Evolutionary conservation across 1,140 invertebrate genomes (phyloP), one percentile per base, ranked within the genome.

Genomic region (Drosophila sturtevanti): DNA sequence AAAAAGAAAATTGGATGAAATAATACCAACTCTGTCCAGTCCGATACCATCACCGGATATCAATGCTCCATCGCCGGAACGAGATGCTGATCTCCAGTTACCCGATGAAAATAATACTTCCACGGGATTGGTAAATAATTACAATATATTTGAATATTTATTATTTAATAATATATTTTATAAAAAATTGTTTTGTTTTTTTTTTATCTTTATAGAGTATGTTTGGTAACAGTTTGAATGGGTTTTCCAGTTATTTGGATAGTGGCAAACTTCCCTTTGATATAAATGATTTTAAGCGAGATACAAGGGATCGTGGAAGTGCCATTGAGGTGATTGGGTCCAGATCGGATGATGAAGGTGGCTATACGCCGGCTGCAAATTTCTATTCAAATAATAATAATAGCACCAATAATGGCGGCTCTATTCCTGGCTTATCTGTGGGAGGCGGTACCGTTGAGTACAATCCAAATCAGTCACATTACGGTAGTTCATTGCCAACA

Each of bases 11-110:
- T 90, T 98, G 38, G 96, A 96, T 76, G 97, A 98, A 74, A 91
- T 97, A 24, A 94, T 94, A 69, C 93, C 93, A 12, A 94, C 92
- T 1, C 89, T 97, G 56, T 93, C 94, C 1, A 95, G 94, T 63
- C 95, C 95, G 1, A 93, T 96, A 78, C 96, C 96, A 24, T 96
- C 96, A 1, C 96, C 96, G 1, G 95, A 95, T 81, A 91, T 95
- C 1, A 95, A 97, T 93, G 96, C 96, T 2, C 97, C 97, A 0
- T 98, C 97, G 1, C 96, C 96, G 4, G 95, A 95, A 79, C 96
- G 96, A 10, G 96, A 96, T 85, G 95, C 95, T 59, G 96, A 96
- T 85, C 92, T 96, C 65, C 95, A 96, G 31, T 92, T 96, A 61
- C 96, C 96, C 27, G 94, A 93, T 38, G 91, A 92, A 51, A 82